Base-by-base conservation (phyloP, 2,888 invertebrate species). In the Corythucha ciliata region DNA sequence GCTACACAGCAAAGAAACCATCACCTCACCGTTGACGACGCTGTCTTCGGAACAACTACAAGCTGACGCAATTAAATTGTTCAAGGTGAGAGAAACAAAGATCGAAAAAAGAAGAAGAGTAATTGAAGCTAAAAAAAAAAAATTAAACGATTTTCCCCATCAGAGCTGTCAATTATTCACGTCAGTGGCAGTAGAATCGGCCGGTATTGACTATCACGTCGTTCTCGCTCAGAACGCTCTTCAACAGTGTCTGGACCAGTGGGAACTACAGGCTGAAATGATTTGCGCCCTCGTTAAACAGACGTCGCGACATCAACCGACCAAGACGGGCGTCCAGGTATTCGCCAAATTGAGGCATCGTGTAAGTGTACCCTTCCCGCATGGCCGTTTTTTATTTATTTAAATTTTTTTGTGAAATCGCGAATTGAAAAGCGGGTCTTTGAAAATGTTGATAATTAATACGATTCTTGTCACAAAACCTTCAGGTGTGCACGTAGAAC, bases 191-290 rank as follows among this genome's bases (percentile, higher is more conserved):
- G 87, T 97, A 61, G 93, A 94, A 71, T 88, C 89, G 65, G 87
- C 92, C 48, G 90, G 92, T 65, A 88, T 96, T 63, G 96, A 97
- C 73, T 93, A 94, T 72, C 96, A 97, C 72, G 93, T 97, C 64
- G 90, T 90, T 54, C 75, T 97, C 55, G 94, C 94, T 14, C 96
- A 96, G 77, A 93, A 93, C 70, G 90, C 94, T 26, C 75, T 97
- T 52, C 87, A 89, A 66, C 88, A 89, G 68, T 93, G 93, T 68
- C 74, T 96, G 55, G 88, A 89, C 63, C 82, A 83, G 68, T 77
- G 81, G 37, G 91, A 92, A 72, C 76, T 97, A 59, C 92, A 91
- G 68, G 85, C 91, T 65, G 96, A 97, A 75, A 79, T 97, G 66
- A 83, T 87, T 64, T 87, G 91, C 63, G 87, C 85, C 60, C 75